phyloP scores from a whole-genome alignment of 2,888 invertebrate species.

The Hesperia comma region DNA sequence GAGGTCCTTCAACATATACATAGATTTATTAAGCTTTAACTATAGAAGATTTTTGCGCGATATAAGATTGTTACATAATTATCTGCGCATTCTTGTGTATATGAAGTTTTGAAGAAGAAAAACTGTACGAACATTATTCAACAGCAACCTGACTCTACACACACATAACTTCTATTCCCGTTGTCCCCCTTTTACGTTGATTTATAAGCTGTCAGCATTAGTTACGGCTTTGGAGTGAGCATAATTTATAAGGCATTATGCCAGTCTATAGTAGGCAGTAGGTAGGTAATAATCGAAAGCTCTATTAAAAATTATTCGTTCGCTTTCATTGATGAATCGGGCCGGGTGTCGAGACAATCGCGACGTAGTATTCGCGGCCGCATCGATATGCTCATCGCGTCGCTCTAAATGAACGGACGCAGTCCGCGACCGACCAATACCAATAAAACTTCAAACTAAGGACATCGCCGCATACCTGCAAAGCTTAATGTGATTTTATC shows the following conservation, averaged over 20 bases:
- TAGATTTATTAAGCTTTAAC: too few species aligned
- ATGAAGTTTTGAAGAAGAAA: too few species aligned
- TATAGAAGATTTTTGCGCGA: too few species aligned
- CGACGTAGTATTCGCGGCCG: constrained; percentile 65
- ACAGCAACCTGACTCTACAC: too few species aligned
- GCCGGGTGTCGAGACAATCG: constrained; percentile 54
- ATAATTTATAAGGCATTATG: background rate
- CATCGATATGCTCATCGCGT: constrained; percentile 81
- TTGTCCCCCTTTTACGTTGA: background rate
- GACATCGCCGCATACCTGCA: constrained; percentile 62
- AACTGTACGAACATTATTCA: too few species aligned
- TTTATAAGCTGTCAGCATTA: constrained; percentile 24
- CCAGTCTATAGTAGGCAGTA: background rate
- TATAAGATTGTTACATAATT: too few species aligned
- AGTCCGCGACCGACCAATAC: constrained; percentile 71
- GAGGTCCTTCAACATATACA: too few species aligned
- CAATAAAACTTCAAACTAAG: constrained; percentile 67
- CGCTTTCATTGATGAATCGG: constrained; percentile 71
- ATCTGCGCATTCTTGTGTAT: too few species aligned
- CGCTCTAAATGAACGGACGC: constrained; percentile 80
- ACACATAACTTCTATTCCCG: too few species aligned
- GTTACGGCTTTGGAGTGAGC: background rate
- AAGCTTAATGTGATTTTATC: constrained; percentile 64
- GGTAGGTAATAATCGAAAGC: constrained; percentile 20
- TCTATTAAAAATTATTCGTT: constrained; percentile 53